These are phyloP conservation scores for Campoplex nolae DNA, from an alignment of 2,888 invertebrate genomes.

Conservation along the genomic window DNA sequence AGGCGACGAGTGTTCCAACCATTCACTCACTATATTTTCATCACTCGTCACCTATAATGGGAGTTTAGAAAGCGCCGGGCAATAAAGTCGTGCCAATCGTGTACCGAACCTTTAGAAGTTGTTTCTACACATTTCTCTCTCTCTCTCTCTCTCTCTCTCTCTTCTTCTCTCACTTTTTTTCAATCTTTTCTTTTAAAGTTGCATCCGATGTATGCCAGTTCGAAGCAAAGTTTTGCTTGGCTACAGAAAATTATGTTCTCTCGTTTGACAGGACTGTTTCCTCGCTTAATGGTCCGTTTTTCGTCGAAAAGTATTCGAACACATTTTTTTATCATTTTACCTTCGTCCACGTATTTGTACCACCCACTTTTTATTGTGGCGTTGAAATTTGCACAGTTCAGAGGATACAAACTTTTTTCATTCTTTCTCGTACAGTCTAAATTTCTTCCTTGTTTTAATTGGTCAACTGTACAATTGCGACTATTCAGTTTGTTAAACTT, in stretches of 20 bases:
- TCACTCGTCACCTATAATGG: slow-evolving; percentile 46
- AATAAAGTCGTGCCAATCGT: slow-evolving; percentile 44
- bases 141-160: slow-evolving; percentile 5
- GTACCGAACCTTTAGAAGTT: slow-evolving; percentile 26
- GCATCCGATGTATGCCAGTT: slow-evolving; percentile 3
- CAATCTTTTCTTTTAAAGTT: background rate
- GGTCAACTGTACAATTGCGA: background rate
- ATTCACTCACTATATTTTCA: slow-evolving; percentile 38
- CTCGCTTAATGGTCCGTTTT: slow-evolving; percentile 1
- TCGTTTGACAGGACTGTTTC: background rate
- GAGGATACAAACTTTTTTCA: background rate
- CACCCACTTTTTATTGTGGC: background rate
- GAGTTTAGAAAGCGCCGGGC: slow-evolving; percentile 32
- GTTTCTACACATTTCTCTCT: slow-evolving; percentile 14
- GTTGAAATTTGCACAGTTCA: background rate
- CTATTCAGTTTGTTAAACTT: too few species aligned
- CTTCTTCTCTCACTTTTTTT: background rate
- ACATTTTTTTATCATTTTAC: background rate
- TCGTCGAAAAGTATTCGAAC: background rate
- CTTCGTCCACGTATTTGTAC: background rate
- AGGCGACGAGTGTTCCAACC: slow-evolving; percentile 52
- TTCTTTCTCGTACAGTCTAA: too few species aligned
- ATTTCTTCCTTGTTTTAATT: background rate
- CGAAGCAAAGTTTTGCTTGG: background rate
- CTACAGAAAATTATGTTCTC: background rate